Conservation (phyloP, 2,888 invertebrate species). For the Phyto melanocephala region DNA sequence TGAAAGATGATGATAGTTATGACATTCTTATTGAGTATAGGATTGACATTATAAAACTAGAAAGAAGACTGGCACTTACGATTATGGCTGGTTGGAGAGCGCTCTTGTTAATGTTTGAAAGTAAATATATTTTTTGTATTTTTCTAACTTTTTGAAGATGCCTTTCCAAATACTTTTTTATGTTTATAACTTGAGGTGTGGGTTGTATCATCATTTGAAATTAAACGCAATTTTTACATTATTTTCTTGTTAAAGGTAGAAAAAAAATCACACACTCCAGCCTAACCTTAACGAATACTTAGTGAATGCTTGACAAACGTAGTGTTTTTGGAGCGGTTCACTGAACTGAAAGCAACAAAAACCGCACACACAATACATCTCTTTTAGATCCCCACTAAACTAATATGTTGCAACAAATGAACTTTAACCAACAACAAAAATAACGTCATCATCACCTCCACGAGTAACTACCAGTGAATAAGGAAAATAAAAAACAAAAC, state of each 20-base stretch:
- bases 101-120: neutral
- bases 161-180: neutral
- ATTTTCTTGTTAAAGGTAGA: constrained; percentile 1
- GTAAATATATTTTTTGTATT: neutral
- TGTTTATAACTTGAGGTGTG: constrained; percentile 1
- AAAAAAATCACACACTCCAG: constrained; percentile 16
- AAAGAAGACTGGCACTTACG: constrained; percentile 14
- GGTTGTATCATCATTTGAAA: constrained; percentile 16
- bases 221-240: constrained; percentile 23
- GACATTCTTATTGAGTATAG: constrained; percentile 19
- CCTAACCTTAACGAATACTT: constrained; percentile 6
- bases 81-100: neutral
- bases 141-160: neutral
- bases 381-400: neutral
- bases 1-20: neutral
- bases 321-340: constrained; percentile 38
- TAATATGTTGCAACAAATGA: constrained; percentile 51
- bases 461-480: constrained; percentile 23
- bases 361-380: constrained; percentile 33
- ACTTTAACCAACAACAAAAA: constrained; percentile 46
- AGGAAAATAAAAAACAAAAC: neutral
- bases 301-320: neutral
- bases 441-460: constrained; percentile 28
- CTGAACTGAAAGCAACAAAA: constrained; percentile 53
- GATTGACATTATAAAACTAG: neutral